These are phyloP conservation scores for Scelioninae gen. 2 DNA, from an alignment of 2,888 invertebrate species.

Conservation along the genomic window DNA sequence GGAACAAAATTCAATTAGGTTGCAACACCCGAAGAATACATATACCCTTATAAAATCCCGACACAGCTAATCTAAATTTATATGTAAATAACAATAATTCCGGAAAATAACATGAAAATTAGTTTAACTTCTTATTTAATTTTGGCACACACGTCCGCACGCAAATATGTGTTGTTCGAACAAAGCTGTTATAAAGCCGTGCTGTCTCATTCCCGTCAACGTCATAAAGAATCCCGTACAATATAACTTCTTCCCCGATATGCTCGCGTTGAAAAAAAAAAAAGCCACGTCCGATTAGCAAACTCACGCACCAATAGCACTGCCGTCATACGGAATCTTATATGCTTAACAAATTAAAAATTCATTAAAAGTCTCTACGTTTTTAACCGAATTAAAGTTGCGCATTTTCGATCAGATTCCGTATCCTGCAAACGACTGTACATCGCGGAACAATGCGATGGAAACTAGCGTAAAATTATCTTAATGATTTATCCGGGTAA, in stretches of 20 bases:
- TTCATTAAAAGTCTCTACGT: background rate
- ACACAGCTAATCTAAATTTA: constrained; percentile 11
- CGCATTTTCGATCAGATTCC: too few relatives aligned
- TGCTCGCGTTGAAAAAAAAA: constrained; percentile 24
- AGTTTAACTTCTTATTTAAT: constrained; percentile 36
- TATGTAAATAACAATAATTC: constrained; percentile 37
- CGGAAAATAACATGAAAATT: constrained; percentile 11
- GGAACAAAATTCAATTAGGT: constrained; percentile 23
- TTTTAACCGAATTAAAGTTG: constrained; percentile 32
- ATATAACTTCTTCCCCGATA: constrained; percentile 28
- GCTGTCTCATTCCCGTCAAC: constrained; percentile 9
- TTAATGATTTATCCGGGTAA: constrained; percentile 46
- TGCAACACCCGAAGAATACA: constrained; percentile 27
- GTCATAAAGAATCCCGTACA: constrained; percentile 27
- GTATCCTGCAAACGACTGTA: too few relatives aligned
- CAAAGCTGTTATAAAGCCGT: constrained; percentile 23
- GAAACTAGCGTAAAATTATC: constrained; percentile 25
- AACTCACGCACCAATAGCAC: constrained; percentile 19
- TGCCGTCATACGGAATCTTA: too few relatives aligned
- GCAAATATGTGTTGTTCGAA: constrained; percentile 29
- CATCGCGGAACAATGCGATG: constrained; percentile 15
- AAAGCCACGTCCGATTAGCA: constrained; percentile 29
- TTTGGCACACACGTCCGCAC: constrained; percentile 19
- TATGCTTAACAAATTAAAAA: constrained; percentile 19
- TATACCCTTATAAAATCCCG: constrained; percentile 8